A percentile compares a stretch with the other conserved stretches of the same genome.
Evolutionary conservation across 2,113 vertebrate species (phyloP).

Genomic region (Scomber scombrus): DNA sequence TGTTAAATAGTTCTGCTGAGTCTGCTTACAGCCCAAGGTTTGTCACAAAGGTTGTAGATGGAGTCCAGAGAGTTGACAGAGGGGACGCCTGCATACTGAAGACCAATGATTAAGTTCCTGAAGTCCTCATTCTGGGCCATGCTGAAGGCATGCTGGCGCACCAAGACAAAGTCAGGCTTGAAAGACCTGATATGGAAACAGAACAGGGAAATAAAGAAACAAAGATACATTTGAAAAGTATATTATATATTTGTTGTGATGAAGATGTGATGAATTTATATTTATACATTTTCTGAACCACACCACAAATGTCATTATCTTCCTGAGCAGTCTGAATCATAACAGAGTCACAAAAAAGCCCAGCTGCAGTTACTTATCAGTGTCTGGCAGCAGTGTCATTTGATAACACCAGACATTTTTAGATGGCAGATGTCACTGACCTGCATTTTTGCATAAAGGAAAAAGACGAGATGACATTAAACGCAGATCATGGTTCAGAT

Average conservation of each 20-base stretch:
- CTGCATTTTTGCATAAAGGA: slow-evolving; percentile 9
- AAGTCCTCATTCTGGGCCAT: slow-evolving; percentile 99
- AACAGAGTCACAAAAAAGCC: no score
- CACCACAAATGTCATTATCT: no score
- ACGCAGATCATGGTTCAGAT: not conserved
- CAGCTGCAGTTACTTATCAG: not conserved
- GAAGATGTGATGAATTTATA: not conserved
- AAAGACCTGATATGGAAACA: slow-evolving; percentile 88
- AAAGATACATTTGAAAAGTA: not conserved
- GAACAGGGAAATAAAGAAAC: not conserved
- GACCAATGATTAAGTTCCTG: slow-evolving; percentile 94
- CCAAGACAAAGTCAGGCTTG: slow-evolving; percentile 94
- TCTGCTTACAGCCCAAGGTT: slow-evolving; percentile 94
- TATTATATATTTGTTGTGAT: not conserved
- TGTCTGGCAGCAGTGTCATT: not conserved
- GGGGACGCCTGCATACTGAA: slow-evolving; percentile 95
- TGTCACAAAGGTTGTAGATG: slow-evolving; percentile 98
- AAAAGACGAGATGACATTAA: not conserved
- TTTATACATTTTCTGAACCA: no score
- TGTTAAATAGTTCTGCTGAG: slow-evolving; percentile 1
- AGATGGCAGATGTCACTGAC: not conserved
- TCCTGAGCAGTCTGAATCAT: no score
- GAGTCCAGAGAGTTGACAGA: slow-evolving; percentile 96
- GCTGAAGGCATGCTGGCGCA: slow-evolving; percentile 96
- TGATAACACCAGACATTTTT: not conserved